Evolutionary conservation across 2,888 invertebrate species (phyloP).

Genomic region (Noctua pronuba): DNA sequence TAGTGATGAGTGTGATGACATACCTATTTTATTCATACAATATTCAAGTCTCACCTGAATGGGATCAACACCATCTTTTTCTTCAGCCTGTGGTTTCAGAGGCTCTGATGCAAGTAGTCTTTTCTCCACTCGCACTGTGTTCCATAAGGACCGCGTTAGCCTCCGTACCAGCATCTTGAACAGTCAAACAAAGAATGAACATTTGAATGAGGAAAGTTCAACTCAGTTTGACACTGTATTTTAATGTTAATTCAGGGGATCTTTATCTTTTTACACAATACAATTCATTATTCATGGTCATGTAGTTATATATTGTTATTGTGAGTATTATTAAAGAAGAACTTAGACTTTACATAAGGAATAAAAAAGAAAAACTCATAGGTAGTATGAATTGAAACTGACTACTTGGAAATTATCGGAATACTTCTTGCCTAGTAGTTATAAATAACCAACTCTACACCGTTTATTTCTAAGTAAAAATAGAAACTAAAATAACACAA

Average conservation of each 20-base stretch:
- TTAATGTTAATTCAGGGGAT: slow-evolving; percentile 57
- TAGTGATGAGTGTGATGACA: neutral
- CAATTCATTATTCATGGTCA: slow-evolving; percentile 14
- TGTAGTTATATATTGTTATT: neutral
- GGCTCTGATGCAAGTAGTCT: slow-evolving; percentile 84
- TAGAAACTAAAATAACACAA: neutral
- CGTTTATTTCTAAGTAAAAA: too few relatives aligned
- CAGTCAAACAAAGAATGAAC: slow-evolving; percentile 52
- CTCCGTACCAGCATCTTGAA: slow-evolving; percentile 85
- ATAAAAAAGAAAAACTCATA: neutral
- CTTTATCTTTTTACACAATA: slow-evolving; percentile 48
- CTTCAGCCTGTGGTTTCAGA: slow-evolving; percentile 76
- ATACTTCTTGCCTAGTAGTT: neutral
- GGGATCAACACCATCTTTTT: slow-evolving; percentile 79
- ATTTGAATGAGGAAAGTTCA: slow-evolving; percentile 28
- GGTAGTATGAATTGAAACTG: neutral
- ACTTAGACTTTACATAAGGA: slow-evolving; percentile 29
- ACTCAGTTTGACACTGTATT: slow-evolving; percentile 37
- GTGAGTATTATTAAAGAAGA: slow-evolving; percentile 5
- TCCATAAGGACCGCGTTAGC: slow-evolving; percentile 82
- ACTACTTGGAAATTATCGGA: neutral
- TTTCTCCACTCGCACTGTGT: slow-evolving; percentile 75
- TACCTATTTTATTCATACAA: neutral
- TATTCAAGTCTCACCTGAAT: slow-evolving; percentile 75
- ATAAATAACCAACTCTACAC: neutral